A percentile compares a stretch with the other conserved stretches of the same genome.
phyloP scores from a whole-genome alignment of 1,140 invertebrate genomes.

The Mamestra configurata region DNA sequence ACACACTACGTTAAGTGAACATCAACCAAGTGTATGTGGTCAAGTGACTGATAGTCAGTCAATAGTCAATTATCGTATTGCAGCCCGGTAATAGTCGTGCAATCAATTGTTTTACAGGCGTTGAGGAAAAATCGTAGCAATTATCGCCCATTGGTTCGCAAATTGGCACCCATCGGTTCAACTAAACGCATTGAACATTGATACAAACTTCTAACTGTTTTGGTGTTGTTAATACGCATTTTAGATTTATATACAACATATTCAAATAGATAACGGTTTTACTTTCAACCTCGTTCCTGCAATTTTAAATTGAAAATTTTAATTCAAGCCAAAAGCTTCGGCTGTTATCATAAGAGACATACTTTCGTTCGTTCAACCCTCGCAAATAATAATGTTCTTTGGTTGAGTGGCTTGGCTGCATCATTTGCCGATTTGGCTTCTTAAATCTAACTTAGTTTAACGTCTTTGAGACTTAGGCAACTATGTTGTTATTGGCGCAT shows the following conservation, averaged over 20 bases:
- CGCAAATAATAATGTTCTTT: conserved; percentile 58
- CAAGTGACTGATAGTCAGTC: conserved; percentile 22
- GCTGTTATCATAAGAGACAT: conserved; percentile 74
- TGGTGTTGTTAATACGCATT: neutral
- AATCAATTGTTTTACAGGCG: conserved; percentile 24
- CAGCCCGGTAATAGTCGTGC: neutral
- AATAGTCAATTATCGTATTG: conserved; percentile 28
- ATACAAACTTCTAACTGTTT: neutral
- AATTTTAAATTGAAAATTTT: neutral
- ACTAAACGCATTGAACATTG: conserved; percentile 15
- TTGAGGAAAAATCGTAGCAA: conserved; percentile 35
- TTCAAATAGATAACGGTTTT: no score
- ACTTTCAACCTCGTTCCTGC: no score
- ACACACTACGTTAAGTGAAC: conserved; percentile 6
- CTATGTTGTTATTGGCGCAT: neutral
- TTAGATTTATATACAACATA: neutral
- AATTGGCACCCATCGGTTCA: conserved; percentile 12
- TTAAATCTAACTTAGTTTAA: conserved; percentile 23
- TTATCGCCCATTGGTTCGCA: conserved; percentile 2
- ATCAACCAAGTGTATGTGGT: conserved; percentile 28
- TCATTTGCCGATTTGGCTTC: conserved; percentile 16
- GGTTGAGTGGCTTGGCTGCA: conserved; percentile 56
- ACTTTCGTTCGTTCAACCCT: conserved; percentile 83
- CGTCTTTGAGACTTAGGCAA: conserved; percentile 32
- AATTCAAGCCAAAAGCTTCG: conserved; percentile 4